Evolutionary conservation across 2,888 invertebrate species (phyloP), one percentile per base, ranked within the genome.

Genomic region (Thalpophila matura): DNA sequence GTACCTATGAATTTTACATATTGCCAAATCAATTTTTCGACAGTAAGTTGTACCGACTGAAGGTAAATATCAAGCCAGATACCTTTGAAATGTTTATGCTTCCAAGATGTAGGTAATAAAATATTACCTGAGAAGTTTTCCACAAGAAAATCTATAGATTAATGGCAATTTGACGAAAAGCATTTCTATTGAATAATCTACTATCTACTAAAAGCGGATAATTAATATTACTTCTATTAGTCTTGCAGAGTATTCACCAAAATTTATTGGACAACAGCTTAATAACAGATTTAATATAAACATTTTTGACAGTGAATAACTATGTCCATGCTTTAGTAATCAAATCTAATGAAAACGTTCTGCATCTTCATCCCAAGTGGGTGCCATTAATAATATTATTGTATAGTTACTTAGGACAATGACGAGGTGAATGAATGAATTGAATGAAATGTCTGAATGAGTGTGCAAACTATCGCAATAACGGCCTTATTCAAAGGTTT

Each of bases 1-100:
- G 76, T 84, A 83, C 79, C 80, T 72, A 58, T 60, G 51, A 62
- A 63, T 79, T 62, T 64, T 67, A 67, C 49, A 71, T 56, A 66
- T 51, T 45, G 35, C 20, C 37, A 67, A 72, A 72, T 72, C 61
- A 59, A 75, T 72, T 50, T 60, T 72, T 64, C 38, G 33, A 42
- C 40, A 61, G 33, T 54, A 35, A 53, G 61, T 55, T 57, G 46
- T 60, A 37, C 35, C 26, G 27, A 18, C 29, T 46, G 7, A 45
- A 37, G 29, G 46, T 50, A 57, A 62, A 64, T 60, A 47, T 50
- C 43, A 20, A 55, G 7, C 43, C 35, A 40, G 33, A 27, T 54
- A 33, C 29, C 47, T 62, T 24, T 53, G 33, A 66, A 62, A 58
- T 58, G 42, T 47, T 27, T 43, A 62, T 47, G 12, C 7, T 45